Evolutionary conservation across 2,113 vertebrate genomes (phyloP), one percentile per base, ranked within the genome.

Genomic region (Panthera leo): DNA sequence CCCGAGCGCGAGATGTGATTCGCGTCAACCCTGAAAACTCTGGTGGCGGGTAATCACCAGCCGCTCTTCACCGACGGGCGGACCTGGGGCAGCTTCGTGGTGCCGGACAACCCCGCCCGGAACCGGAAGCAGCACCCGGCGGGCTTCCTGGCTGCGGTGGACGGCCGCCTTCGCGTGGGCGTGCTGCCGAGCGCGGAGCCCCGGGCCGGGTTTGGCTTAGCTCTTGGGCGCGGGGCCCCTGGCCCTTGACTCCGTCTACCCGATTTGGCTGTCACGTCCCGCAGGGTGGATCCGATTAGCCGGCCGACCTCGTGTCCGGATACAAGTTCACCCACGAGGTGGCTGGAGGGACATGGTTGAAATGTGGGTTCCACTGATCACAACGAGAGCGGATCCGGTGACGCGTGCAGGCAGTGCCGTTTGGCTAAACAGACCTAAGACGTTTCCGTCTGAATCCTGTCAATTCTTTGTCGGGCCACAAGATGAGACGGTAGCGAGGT

Each of bases 181-280:
- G 99, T 99, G 48, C 98, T 99, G 99, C 99, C 99, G 14, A 99
- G 99, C 98, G 98, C 99, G 16, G 80, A 99, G 99, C 97, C 42
- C 98, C 0, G 39, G 99, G 99, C 7, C 99, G 99, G 99, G 99
- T 95, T 98, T 99, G 91, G 98, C 99, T 0, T 99, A 99, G 98
- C 99, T 99, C 99, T 99, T 99, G 5, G 99, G 99, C 91, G 99
- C 99, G 86, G 98, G 99, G n/a, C 99, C 99, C 79, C 99, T 99
- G 93, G 99, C 99, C 1, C 99, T 99, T 85, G 99, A 99, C 97
- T 99, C 99, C 98, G 98, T 99, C 78, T 98, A 99, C 96, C 98
- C 99, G 1, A 98, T 99, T 96, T 98, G 99, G 98, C 94, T 99
- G 99, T 98, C 99, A 96, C 93, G 97, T 99, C 79, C 99, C 99